Evolutionary conservation across 2,888 invertebrate genomes (phyloP).

Genomic region (Kryphioiulus occultus): DNA sequence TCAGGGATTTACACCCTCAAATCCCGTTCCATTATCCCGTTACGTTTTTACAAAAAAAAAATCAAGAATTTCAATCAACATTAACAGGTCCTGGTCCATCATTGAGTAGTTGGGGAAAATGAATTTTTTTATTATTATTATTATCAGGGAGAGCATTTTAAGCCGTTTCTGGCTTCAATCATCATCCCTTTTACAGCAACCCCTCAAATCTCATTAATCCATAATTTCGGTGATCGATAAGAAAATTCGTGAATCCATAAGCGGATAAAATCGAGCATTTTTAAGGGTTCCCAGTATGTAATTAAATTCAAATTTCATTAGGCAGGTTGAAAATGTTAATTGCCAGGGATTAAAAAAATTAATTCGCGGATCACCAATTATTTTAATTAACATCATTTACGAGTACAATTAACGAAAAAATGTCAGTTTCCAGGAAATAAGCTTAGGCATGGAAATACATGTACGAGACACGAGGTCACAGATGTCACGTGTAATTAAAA

Average conservation of each 20-base stretch:
- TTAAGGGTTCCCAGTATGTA: neutral
- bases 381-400: neutral
- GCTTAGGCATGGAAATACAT: no score
- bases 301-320: neutral
- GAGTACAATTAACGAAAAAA: no score
- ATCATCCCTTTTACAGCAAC: neutral
- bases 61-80: slow-evolving; percentile 4
- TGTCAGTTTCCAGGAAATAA: no score
- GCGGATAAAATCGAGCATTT: neutral
- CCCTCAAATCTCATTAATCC: neutral
- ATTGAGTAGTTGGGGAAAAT: neutral
- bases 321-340: neutral
- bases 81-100: neutral
- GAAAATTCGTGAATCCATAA: slow-evolving; percentile 11
- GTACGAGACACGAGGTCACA: no score
- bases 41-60: neutral
- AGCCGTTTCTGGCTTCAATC: neutral
- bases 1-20: no score
- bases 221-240: slow-evolving; percentile 1
- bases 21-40: neutral
- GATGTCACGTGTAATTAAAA: no score
- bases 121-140: neutral
- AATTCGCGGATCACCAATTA: neutral
- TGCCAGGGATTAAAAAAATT: neutral
- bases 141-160: neutral